A percentile compares a stretch with the other conserved stretches of the same genome.
These are phyloP conservation scores for Malacosoma neustria DNA, from an alignment of 2,888 invertebrate species.

Conservation along the genomic window DNA sequence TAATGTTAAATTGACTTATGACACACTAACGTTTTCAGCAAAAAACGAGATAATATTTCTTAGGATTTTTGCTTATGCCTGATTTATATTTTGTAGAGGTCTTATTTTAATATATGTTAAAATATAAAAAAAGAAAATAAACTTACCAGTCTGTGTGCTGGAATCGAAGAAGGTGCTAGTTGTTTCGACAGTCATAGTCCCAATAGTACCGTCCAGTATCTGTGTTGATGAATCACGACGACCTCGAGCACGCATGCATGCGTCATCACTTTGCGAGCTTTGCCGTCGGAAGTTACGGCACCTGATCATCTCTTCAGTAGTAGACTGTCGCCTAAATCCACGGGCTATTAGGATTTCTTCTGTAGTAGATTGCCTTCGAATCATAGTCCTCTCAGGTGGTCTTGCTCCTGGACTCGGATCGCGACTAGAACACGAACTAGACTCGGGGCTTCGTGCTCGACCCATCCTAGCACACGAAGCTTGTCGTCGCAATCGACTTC, in stretches of 20 bases:
- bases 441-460: constrained; percentile 78
- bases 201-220: constrained; percentile 92
- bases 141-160: constrained; percentile 93
- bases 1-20: constrained; percentile 6
- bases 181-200: constrained; percentile 94
- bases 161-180: constrained; percentile 94
- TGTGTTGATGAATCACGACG: constrained; percentile 91
- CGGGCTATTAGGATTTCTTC: constrained; percentile 93
- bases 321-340: constrained; percentile 91
- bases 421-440: constrained; percentile 85
- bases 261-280: constrained; percentile 92
- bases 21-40: too few relatives aligned
- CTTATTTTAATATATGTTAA: neutral
- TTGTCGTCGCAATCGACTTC: constrained; percentile 83
- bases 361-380: constrained; percentile 91
- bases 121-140: constrained; percentile 1
- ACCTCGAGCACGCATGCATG: constrained; percentile 79
- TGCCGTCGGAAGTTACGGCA: constrained; percentile 93
- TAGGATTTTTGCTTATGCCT: too few relatives aligned
- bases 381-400: constrained; percentile 80
- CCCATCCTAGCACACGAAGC: constrained; percentile 82
- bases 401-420: constrained; percentile 87
- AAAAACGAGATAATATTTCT: too few relatives aligned
- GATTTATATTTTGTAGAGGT: too few relatives aligned
- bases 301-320: constrained; percentile 94